These are phyloP conservation scores for Enteromius viviparus DNA, from an alignment of 2,797 vertebrate species.

Conservation along the genomic window DNA sequence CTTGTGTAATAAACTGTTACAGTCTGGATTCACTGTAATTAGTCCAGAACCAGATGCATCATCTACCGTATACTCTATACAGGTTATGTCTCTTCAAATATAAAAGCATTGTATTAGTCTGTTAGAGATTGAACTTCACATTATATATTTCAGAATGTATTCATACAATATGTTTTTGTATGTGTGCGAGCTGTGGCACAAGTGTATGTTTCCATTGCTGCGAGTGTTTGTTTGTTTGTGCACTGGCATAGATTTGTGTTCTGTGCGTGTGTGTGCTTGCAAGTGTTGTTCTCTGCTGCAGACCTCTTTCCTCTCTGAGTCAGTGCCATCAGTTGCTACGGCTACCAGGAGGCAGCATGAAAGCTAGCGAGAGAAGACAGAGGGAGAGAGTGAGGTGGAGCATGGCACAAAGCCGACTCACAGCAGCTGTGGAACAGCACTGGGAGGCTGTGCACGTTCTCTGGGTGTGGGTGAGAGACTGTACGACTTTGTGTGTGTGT, in stretches of 20 bases:
- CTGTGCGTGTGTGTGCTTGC: conserved; percentile 55
- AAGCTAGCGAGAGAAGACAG: conserved; percentile 64
- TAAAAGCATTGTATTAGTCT: not conserved
- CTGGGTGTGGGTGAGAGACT: conserved; percentile 26
- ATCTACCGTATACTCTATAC: not conserved
- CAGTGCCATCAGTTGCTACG: conserved; percentile 79
- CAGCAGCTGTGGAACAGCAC: conserved; percentile 67
- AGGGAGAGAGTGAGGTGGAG: conserved; percentile 69
- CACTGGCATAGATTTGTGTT: conserved; percentile 46
- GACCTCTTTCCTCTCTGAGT: conserved; percentile 67
- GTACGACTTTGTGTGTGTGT: conserved; percentile 19
- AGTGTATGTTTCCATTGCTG: conserved; percentile 3
- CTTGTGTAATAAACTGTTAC: not conserved
- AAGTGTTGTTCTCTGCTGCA: conserved; percentile 61
- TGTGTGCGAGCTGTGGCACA: not conserved
- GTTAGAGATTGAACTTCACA: not conserved
- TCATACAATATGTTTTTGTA: conserved; percentile 24
- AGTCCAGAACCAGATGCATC: not conserved
- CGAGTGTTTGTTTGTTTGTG: conserved; percentile 37
- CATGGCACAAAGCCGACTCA: conserved; percentile 75
- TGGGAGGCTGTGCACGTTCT: conserved; percentile 51
- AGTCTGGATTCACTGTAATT: conserved; percentile 4
- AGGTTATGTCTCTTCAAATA: not conserved
- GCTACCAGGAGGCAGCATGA: conserved; percentile 78
- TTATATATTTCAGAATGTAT: not conserved